Percentiles rank a stretch among this genome's conserved stretches.
Conservation (phyloP, 2,888 invertebrate genomes). For the Tinea pellionella region DNA sequence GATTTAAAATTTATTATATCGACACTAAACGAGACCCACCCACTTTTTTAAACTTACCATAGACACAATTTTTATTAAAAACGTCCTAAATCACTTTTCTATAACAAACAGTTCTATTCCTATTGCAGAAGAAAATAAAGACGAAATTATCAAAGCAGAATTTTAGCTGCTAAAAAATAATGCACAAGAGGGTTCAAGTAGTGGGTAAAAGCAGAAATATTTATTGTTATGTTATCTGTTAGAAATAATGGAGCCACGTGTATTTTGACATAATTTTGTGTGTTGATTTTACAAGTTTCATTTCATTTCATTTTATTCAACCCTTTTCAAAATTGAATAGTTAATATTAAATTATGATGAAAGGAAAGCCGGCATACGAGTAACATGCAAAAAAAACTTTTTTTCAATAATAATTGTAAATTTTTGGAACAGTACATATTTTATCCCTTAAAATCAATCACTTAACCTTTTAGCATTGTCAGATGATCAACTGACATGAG, state of each 20-base stretch:
- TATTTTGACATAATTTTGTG: constrained; percentile 22
- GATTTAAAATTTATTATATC: constrained; percentile 65
- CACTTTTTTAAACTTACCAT: constrained; percentile 31
- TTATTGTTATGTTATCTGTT: constrained; percentile 6
- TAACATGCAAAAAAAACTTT: too few species aligned
- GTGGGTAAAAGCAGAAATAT: not conserved
- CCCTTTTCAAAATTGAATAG: too few species aligned
- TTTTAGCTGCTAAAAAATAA: not conserved
- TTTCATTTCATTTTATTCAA: too few species aligned
- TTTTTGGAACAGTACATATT: too few species aligned
- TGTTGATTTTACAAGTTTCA: not conserved
- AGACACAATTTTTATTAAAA: not conserved
- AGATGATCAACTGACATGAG: too few species aligned
- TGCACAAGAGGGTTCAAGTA: not conserved
- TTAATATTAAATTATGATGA: too few species aligned
- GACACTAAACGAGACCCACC: constrained; percentile 29
- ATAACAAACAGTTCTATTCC: not conserved
- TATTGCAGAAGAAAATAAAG: not conserved
- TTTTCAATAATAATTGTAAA: too few species aligned
- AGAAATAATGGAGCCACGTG: constrained; percentile 23
- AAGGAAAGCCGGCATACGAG: too few species aligned
- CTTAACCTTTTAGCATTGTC: too few species aligned
- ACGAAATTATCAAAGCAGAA: not conserved
- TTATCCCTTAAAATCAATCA: too few species aligned
- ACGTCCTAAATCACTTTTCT: not conserved